Evolutionary conservation across 2,888 invertebrate species (phyloP), one percentile per base, ranked within the genome.

Genomic region (Arctia plantaginis): DNA sequence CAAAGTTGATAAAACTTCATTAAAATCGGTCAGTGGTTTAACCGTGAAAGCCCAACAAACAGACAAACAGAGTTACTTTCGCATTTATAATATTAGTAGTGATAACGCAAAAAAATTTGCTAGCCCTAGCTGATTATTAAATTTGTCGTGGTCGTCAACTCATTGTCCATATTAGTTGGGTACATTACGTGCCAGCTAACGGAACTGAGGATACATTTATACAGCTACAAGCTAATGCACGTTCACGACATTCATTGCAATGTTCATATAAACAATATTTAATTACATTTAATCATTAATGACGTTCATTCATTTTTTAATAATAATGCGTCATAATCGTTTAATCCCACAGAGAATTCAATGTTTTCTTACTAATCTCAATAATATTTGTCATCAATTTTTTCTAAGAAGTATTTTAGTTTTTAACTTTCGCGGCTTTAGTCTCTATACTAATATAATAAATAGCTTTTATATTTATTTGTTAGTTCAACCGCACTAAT

Each of bases 131-230:
- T 15, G 18, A 41, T 13, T 44, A 77, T 79, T 69, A 76, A 66
- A 74, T 77, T 77, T 71, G 74, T 73, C 27, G 64, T 41, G 51
- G 66, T 64, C 67, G 70, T 69, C 77, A 71, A 73, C 66, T 69
- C 72, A 75, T 77, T 78, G 78, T 77, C 75, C 66, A 68, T 77
- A 77, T 77, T 73, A 75, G 69, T 65, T 18, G 76, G 35, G 51
- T 65, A 71, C 67, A 74, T 83, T 72, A 78, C 85, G 80, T 84
- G 84, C 69, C 27, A 30, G 62, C 66, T 80, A 80, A 82, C 79
- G 81, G 79, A 79, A 80, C 77, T 47, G 66, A 70, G 72, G 68
- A 79, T 72, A 59, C 44, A 44, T 18, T 51, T 15, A 72, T 33
- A 39, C 66, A 35, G 39, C n/a, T 59, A 59, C 59, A 0, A n/a